Conservation (phyloP, 2,797 vertebrate genomes). For the Balearica regulorum region DNA sequence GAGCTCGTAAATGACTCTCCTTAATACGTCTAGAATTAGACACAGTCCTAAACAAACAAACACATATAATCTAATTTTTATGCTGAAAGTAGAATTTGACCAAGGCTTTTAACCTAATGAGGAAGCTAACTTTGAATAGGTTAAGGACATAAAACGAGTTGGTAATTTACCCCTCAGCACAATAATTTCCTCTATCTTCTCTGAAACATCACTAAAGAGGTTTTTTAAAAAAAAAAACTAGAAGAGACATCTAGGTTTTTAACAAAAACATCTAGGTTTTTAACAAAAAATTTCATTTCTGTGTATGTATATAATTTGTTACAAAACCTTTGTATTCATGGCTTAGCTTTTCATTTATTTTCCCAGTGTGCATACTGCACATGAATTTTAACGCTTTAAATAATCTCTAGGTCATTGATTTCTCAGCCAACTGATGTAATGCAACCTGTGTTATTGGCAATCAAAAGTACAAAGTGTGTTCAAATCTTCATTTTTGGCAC, state of each 20-base stretch:
- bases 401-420: conserved; percentile 8
- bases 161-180: not conserved
- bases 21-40: not conserved
- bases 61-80: not conserved
- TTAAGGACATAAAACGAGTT: not conserved
- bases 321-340: not conserved
- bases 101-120: not conserved
- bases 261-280: not conserved
- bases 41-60: not conserved
- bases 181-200: not conserved
- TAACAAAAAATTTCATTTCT: not conserved
- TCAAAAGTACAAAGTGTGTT: not conserved
- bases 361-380: not conserved
- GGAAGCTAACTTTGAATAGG: not conserved
- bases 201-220: not conserved
- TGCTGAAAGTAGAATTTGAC: not conserved
- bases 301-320: not conserved
- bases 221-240: not conserved
- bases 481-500: conserved; percentile 19
- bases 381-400: conserved; percentile 36
- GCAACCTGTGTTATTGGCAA: not conserved
- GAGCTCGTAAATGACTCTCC: not conserved
- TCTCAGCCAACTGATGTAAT: conserved; percentile 6
- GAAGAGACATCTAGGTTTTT: not conserved
- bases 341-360: not conserved